phyloP scores from a whole-genome alignment of 2,797 vertebrate species.

The Chromobotia macracanthus region DNA sequence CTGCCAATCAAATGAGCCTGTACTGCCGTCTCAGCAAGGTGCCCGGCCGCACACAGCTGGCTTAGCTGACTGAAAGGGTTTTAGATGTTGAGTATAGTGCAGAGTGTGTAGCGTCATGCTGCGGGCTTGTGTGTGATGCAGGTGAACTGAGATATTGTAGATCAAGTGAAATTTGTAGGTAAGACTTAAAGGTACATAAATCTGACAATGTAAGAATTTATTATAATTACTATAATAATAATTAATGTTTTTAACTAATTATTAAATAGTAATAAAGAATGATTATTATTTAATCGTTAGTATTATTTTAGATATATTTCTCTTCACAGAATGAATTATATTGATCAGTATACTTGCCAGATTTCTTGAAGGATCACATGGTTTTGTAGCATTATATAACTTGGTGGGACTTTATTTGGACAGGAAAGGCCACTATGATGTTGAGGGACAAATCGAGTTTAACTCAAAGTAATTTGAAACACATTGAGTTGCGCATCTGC shows the following conservation, averaged over 20 bases:
- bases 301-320: too few relatives aligned
- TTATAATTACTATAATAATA: too few relatives aligned
- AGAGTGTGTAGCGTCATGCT: slow-evolving; percentile 32
- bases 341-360: too few relatives aligned
- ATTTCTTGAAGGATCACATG: too few relatives aligned
- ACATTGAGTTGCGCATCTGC: slow-evolving; percentile 43
- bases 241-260: too few relatives aligned
- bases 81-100: slow-evolving; percentile 50
- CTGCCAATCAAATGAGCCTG: slow-evolving; percentile 67
- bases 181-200: too few relatives aligned
- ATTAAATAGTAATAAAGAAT: too few relatives aligned
- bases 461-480: slow-evolving; percentile 34
- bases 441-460: slow-evolving; percentile 22
- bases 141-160: background rate
- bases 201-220: too few relatives aligned
- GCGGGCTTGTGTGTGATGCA: slow-evolving; percentile 36
- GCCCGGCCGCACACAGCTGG: slow-evolving; percentile 57
- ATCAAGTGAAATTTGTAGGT: too few relatives aligned
- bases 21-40: slow-evolving; percentile 71
- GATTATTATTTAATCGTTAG: too few relatives aligned
- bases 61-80: slow-evolving; percentile 47
- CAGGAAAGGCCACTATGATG: slow-evolving; percentile 19
- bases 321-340: too few relatives aligned
- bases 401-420: slow-evolving; percentile 21
- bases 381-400: slow-evolving; percentile 6